phyloP scores from a whole-genome alignment of 2,888 invertebrate genomes.

The Callimorpha dominula region DNA sequence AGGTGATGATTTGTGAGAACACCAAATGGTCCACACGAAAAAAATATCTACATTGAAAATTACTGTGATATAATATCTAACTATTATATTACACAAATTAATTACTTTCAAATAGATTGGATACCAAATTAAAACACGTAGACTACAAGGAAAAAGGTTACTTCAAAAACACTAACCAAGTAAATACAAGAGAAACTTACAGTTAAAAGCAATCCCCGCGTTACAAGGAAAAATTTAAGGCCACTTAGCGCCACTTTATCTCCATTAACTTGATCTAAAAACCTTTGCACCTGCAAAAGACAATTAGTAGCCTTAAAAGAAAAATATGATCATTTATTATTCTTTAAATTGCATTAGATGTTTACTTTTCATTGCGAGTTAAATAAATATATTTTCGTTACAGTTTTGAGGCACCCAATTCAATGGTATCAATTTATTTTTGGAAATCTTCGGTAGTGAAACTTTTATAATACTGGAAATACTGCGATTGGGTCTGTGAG shows the following conservation, averaged over 20 bases:
- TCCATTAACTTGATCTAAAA: slow-evolving; percentile 88
- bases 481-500: too few relatives aligned
- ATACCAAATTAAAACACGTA: too few relatives aligned
- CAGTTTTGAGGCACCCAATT: too few relatives aligned
- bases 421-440: too few relatives aligned
- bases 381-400: not conserved
- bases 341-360: not conserved
- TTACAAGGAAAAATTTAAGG: slow-evolving; percentile 86
- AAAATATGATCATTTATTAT: not conserved
- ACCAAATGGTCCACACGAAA: too few relatives aligned
- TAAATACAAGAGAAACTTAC: slow-evolving; percentile 66
- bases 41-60: too few relatives aligned
- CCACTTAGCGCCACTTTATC: slow-evolving; percentile 86
- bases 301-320: not conserved
- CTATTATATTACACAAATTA: not conserved
- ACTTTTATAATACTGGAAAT: too few relatives aligned
- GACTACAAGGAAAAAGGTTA: not conserved
- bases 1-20: too few relatives aligned
- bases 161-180: not conserved
- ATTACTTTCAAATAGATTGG: not conserved
- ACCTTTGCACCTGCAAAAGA: slow-evolving; percentile 86
- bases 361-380: not conserved
- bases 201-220: slow-evolving; percentile 85
- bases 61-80: too few relatives aligned
- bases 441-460: too few relatives aligned